These are phyloP conservation scores for Sitobion miscanthi DNA, from an alignment of 1,140 invertebrate species.

Conservation along the genomic window DNA sequence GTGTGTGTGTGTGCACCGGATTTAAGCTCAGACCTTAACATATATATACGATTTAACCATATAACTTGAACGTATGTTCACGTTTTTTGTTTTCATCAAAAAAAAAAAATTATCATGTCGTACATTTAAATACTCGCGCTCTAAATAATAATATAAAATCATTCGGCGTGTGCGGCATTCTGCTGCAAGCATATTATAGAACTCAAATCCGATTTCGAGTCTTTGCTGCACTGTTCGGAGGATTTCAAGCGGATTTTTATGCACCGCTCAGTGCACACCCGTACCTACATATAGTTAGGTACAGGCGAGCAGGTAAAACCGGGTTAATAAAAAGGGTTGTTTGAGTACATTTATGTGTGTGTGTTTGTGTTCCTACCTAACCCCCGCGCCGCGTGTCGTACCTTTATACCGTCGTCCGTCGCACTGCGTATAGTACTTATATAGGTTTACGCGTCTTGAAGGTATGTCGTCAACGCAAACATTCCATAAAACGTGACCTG, in stretches of 20 bases:
- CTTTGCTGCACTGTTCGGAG: not conserved
- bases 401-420: not conserved
- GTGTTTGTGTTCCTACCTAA: not conserved
- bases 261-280: not conserved
- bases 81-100: not conserved
- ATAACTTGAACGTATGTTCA: not conserved
- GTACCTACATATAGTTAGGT: not conserved
- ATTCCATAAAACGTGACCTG: slow-evolving; percentile 26
- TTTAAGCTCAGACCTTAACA: not conserved
- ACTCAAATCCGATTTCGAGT: not conserved
- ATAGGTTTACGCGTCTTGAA: not conserved
- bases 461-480: slow-evolving; percentile 14
- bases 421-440: not conserved
- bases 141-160: not conserved
- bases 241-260: not conserved
- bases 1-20: not conserved
- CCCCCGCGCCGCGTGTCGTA: not conserved
- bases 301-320: not conserved
- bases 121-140: not conserved
- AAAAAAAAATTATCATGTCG: not conserved
- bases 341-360: not conserved
- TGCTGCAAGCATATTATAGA: not conserved
- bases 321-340: slow-evolving; percentile 25
- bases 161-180: not conserved
- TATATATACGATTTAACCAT: no score